Evolutionary conservation across 2,797 vertebrate genomes (phyloP), one percentile per base, ranked within the genome.

Genomic region (Apogon hyalosoma): DNA sequence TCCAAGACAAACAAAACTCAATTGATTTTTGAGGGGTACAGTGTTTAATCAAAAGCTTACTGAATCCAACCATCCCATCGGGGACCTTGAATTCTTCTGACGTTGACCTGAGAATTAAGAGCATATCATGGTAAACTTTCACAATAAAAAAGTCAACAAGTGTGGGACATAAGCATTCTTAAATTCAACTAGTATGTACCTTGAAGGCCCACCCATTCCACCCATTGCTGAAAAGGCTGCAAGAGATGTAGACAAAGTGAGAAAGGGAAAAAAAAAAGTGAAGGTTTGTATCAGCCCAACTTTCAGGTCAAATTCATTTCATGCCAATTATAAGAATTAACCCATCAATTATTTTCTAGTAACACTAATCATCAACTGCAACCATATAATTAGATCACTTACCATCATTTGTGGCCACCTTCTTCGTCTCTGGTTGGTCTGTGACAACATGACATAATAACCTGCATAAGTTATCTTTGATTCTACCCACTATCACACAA

Each of bases 351-450:
- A 51, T 18, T 54, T 54, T 19, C 41, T 14, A 8, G 19, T 56
- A 9, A 45, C 14, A 56, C 13, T 16, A 15, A 18, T 39, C 18
- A 12, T 1, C 5, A 43, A 64, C 21, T 43, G 36, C 16, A 72
- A 41, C n/a, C 18, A 39, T 8, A 2, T 48, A 2, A 59, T 49
- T 4, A 5, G 3, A 13, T 89, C 1, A 94, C 96, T 96, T 94
- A 99, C 98, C 96, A 77, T 99, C 98, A 85, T 96, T 99, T 80
- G 98, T 96, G 63, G 98, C 97, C 84, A 98, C 95, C 94, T 99
- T 99, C 94, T 99, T 99, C 60, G 97, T 96, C 92, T 99, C 98
- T 87, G 98, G 98, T 89, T 99, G 98, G 94, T 99, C 98, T 99
- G 93, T 53, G 76, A 73, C 69, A 60, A 95, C 90, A 94, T 24